Evolutionary conservation across 2,113 vertebrate genomes (phyloP), one percentile per base, ranked within the genome.

Genomic region (Thymallus thymallus): DNA sequence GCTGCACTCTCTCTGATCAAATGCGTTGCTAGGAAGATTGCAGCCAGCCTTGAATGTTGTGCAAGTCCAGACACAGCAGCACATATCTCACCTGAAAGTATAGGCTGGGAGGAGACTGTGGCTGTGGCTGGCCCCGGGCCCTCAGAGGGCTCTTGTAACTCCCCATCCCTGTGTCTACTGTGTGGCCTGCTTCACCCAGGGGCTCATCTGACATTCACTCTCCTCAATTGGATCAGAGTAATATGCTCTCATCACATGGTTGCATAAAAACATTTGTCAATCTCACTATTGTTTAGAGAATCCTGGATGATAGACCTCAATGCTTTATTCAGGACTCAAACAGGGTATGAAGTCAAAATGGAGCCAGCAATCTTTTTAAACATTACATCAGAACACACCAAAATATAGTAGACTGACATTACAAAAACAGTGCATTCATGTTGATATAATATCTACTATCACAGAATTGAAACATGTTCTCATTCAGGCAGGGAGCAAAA

Each of bases 31-130:
- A 67, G 63, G 68, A 75, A 46, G 32, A 72, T 56, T 61, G 65
- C 76, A 69, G 67, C 71, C 65, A 62, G 69, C 74, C 73, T 23
- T 56, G 67, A 79, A 76, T 72, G 80, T 79, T 66, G 76, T 81
- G 85, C 86, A 85, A 71, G 87, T 84, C 86, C 83, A 63, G 13
- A 83, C 80, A 87, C 77, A 88, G 77, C 73, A 13, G 32, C 29
- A 41, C 82, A 86, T 87, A 85, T 78, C 80, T 88, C 73, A 84
- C 80, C 79, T 85, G 77, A 77, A 67, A 69, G 62, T 71, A 78
- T 73, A 77, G 77, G 71, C 79, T 75, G 41, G 41, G n/a, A 14
- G 35, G 41, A 60, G 56, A 60, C 20, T 6, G n/a, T 14, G 51
- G 51, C 13, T n/a, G 56, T 60, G 51, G 4, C 20, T 18, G 51